Evolutionary conservation across 2,888 invertebrate genomes (phyloP), one percentile per base, ranked within the genome.

Genomic region (Cantharis rustica): DNA sequence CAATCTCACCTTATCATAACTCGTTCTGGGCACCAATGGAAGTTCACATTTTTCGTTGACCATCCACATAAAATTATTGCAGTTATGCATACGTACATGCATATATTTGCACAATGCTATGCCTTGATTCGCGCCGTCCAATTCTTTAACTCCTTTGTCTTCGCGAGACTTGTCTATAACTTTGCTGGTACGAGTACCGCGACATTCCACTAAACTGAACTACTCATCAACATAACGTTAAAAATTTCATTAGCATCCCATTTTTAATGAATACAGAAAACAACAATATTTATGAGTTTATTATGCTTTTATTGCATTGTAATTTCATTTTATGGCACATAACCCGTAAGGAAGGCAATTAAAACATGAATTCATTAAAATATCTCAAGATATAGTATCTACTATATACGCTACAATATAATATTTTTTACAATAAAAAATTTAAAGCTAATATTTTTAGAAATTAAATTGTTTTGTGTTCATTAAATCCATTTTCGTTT

Each of bases 1-100:
- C 88, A 88, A 88, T 88, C 88, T 88, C 87, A 86, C 86, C 86
- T 87, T 87, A 85, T 88, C 88, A 88, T 88, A 88, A 88, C 88
- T 87, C 85, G 86, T 85, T 84, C 86, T 83, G 82, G 82, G 85
- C 83, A 83, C 88, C 88, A 88, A 88, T 88, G 85, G 85, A 84
- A 81, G 83, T 81, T 83, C 84, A 85, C 85, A 87, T 87, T 85
- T 86, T 85, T 87, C 87, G 86, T 86, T 87, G 86, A 87, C 87
- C 87, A 86, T 84, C 86, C 86, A 84, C 87, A 87, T 87, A 87
- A 88, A 87, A 85, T 83, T 77, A 79, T 80, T 69, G 76, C 72
- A 78, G 80, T 82, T 81, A 82, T 84, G 86, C 86, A 86, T 86
- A 85, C 83, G 84, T 84, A 83, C 82, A 81, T 83, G 81, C 80